These are phyloP conservation scores for Oreonectes daqikongensis DNA, from an alignment of 2,797 vertebrate species.

Conservation along the genomic window DNA sequence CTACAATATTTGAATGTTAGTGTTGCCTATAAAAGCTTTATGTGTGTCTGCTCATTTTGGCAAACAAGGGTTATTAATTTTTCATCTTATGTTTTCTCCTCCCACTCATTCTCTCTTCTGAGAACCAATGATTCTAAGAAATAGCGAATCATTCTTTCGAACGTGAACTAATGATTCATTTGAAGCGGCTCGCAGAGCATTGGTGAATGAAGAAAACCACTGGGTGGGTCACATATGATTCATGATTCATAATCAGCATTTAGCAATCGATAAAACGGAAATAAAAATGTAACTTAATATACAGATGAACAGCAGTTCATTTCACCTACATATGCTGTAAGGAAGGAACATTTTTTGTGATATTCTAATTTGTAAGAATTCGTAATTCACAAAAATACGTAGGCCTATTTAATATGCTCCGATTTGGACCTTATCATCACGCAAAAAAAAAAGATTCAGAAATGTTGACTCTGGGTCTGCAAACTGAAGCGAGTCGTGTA, in stretches of 20 bases:
- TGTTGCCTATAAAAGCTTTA: neutral
- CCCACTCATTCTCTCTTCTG: neutral
- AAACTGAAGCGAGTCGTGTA: neutral
- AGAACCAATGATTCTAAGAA: neutral
- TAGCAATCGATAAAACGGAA: no score
- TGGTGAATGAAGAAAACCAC: neutral
- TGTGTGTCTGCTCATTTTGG: neutral
- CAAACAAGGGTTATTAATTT: constrained; percentile 8
- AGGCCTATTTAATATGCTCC: no score
- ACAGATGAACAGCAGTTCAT: no score
- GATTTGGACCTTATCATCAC: neutral
- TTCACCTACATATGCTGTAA: no score
- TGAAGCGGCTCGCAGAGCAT: neutral
- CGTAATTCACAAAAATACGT: no score
- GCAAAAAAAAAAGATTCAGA: neutral
- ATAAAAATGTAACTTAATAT: no score
- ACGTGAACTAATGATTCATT: neutral
- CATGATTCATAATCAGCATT: no score
- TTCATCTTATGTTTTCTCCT: constrained; percentile 1
- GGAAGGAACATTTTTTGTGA: no score
- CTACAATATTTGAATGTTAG: neutral
- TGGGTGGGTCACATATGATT: no score
- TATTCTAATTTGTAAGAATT: no score
- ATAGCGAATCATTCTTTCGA: neutral
- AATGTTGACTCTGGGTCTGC: neutral